A percentile compares a stretch with the other conserved stretches of the same genome.
These are phyloP conservation scores for Antitype chi DNA, from an alignment of 2,888 invertebrate species.

Conservation along the genomic window DNA sequence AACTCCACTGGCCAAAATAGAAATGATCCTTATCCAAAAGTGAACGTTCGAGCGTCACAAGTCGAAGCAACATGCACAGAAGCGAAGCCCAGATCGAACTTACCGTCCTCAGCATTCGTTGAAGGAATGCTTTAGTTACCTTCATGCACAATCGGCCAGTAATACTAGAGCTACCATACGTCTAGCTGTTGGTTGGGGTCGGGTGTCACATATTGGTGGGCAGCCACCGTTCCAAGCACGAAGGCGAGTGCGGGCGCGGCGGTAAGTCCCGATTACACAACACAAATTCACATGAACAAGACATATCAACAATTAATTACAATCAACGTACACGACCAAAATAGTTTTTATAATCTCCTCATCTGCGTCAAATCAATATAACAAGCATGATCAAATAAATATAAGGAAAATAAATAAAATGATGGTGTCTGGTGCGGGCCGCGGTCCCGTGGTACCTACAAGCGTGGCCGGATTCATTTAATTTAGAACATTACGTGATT, in stretches of 20 bases:
- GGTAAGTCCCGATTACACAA: constrained; percentile 86
- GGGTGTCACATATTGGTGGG: constrained; percentile 85
- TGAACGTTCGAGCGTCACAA: constrained; percentile 62
- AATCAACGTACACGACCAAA: constrained; percentile 89
- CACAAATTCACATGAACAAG: constrained; percentile 91
- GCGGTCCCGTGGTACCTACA: constrained; percentile 72
- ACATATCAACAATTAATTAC: constrained; percentile 84
- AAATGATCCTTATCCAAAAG: constrained; percentile 57
- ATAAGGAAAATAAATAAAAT: constrained; percentile 76
- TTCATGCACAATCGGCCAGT: constrained; percentile 86
- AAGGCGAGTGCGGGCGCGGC: constrained; percentile 89
- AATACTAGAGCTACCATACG: constrained; percentile 86
- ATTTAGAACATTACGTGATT: constrained; percentile 50
- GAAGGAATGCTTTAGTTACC: constrained; percentile 87
- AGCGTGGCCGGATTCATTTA: constrained; percentile 59
- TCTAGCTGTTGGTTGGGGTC: constrained; percentile 83
- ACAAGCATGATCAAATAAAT: constrained; percentile 84
- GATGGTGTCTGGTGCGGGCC: constrained; percentile 82
- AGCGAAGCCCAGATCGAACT: constrained; percentile 84
- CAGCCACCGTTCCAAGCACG: constrained; percentile 85
- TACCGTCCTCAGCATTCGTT: constrained; percentile 87
- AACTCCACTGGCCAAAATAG: constrained; percentile 35
- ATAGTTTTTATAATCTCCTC: constrained; percentile 87
- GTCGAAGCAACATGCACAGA: constrained; percentile 70
- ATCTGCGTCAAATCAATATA: constrained; percentile 82